Evolutionary conservation across 2,888 invertebrate species (phyloP).

Genomic region (Lagria hirta): DNA sequence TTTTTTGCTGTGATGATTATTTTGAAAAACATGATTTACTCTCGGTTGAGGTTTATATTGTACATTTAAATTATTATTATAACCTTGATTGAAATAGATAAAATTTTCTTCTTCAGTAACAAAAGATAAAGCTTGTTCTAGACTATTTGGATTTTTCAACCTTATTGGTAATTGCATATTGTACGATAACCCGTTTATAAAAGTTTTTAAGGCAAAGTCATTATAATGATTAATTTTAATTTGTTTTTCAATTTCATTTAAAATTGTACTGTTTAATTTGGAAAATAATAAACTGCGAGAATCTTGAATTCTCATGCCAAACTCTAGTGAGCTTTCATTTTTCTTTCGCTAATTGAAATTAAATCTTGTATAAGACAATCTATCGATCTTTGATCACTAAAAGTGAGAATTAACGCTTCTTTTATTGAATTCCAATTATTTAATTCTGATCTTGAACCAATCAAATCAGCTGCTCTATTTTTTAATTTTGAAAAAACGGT

Average conservation of each 20-base stretch:
- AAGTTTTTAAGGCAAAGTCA: constrained; percentile 11
- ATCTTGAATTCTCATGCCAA: constrained; percentile 19
- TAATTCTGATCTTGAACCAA: constrained; percentile 14
- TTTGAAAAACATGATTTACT: too few relatives aligned
- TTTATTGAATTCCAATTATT: constrained; percentile 13
- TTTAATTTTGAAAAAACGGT: too few relatives aligned
- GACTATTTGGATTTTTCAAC: constrained; percentile 20
- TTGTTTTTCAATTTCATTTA: constrained; percentile 3
- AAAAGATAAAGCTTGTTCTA: constrained; percentile 18
- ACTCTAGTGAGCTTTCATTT: constrained; percentile 15
- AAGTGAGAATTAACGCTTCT: constrained; percentile 13
- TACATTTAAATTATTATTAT: neutral
- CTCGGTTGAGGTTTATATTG: constrained; percentile 1
- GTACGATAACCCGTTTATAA: constrained; percentile 13
- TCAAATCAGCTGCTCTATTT: constrained; percentile 14
- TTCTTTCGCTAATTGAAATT: constrained; percentile 4
- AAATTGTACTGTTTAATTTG: constrained; percentile 14
- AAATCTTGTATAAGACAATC: constrained; percentile 21
- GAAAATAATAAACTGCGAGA: constrained; percentile 12
- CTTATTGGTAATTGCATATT: constrained; percentile 17
- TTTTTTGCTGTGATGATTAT: neutral
- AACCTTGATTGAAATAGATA: constrained; percentile 10
- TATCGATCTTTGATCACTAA: constrained; percentile 22
- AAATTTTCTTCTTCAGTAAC: constrained; percentile 26
- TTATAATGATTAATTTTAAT: constrained; percentile 16